These are phyloP conservation scores for Mareca penelope DNA, from an alignment of 2,797 vertebrate genomes.

Conservation along the genomic window DNA sequence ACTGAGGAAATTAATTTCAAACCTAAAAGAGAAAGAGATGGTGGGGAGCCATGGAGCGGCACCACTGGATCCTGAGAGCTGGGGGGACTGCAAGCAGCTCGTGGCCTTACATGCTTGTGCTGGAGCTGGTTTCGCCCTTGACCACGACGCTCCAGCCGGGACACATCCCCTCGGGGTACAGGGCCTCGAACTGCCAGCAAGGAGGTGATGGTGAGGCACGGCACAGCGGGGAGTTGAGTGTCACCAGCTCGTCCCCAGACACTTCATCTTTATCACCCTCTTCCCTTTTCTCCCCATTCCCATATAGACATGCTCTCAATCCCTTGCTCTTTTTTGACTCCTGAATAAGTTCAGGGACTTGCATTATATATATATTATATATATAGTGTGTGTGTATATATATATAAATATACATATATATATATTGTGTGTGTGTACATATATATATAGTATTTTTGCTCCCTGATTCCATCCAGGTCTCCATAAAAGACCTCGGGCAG, in stretches of 20 bases:
- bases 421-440: no score
- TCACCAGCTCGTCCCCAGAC: not conserved
- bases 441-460: not conserved
- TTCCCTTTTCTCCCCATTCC: not conserved
- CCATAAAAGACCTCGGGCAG: not conserved
- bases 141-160: conserved; percentile 81
- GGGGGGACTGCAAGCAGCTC: not conserved
- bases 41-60: rapidly evolving
- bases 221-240: not conserved
- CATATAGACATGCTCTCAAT: not conserved
- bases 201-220: not conserved
- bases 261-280: not conserved
- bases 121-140: conserved; percentile 76
- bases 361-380: no score
- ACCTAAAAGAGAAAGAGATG: conserved; percentile 66
- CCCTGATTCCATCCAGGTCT: not conserved
- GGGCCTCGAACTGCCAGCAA: conserved; percentile 79
- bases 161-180: conserved; percentile 80
- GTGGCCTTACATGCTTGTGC: conserved; percentile 75
- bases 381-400: no score
- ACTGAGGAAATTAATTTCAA: conserved; percentile 83
- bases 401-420: no score
- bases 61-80: rapidly evolving
- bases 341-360: not conserved
- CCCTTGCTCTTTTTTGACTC: not conserved